These are phyloP conservation scores for Drosophila colorata DNA, from an alignment of 2,888 invertebrate genomes.

Conservation along the genomic window DNA sequence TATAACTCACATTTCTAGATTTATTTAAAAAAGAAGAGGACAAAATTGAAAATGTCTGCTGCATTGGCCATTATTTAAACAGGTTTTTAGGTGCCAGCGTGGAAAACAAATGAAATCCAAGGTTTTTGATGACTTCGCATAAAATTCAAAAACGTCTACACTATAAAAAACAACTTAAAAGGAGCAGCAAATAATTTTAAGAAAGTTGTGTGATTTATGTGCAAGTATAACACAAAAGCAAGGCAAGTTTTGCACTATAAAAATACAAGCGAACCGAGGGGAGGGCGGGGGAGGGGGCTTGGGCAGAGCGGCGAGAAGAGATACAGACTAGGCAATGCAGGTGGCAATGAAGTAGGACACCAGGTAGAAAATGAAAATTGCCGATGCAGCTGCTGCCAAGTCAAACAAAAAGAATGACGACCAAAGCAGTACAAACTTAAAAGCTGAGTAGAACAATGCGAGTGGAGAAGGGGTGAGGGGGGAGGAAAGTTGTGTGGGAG, in stretches of 20 bases:
- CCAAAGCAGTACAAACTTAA: conserved; percentile 32
- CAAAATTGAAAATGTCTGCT: too few species aligned
- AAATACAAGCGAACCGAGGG: conserved; percentile 10
- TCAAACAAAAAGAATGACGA: conserved; percentile 58
- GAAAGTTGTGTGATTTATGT: conserved; percentile 78
- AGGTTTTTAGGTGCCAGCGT: neutral
- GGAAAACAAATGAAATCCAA: neutral
- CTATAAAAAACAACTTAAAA: conserved; percentile 39
- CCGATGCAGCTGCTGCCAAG: conserved; percentile 66
- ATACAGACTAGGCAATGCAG: conserved; percentile 28
- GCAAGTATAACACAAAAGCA: conserved; percentile 71
- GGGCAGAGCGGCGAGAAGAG: neutral
- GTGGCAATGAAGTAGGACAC: conserved; percentile 67
- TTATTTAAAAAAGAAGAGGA: too few species aligned
- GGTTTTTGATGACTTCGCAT: conserved; percentile 11
- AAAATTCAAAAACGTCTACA: conserved; percentile 28
- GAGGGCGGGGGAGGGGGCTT: neutral
- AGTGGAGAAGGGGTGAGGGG: neutral
- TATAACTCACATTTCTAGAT: too few species aligned
- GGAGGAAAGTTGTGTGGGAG: too few species aligned
- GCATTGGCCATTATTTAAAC: neutral
- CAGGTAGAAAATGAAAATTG: conserved; percentile 67
- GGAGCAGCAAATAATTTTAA: conserved; percentile 60
- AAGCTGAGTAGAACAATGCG: conserved; percentile 16
- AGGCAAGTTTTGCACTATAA: conserved; percentile 56